phyloP scores from a whole-genome alignment of 1,140 invertebrate species.

The Drosophila kikkawai region DNA sequence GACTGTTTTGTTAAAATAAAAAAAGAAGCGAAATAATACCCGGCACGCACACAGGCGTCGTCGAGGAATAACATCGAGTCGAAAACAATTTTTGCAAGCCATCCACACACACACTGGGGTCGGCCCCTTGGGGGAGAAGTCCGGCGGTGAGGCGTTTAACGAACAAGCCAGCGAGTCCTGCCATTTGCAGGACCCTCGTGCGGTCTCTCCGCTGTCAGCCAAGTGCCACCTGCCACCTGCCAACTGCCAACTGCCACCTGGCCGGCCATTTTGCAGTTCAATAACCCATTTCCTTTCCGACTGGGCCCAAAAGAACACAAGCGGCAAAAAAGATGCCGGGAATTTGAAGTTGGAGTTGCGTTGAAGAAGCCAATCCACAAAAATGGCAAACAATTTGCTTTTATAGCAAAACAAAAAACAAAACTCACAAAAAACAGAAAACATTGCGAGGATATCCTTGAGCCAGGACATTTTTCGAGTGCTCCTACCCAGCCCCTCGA shows the following conservation, averaged over 20 bases:
- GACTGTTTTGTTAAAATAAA: slow-evolving; percentile 45
- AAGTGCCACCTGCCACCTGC: slow-evolving; percentile 30
- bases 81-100: slow-evolving; percentile 52
- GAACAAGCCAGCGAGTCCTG: slow-evolving; percentile 35
- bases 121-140: slow-evolving; percentile 29
- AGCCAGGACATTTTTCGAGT: slow-evolving; percentile 30
- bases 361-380: slow-evolving; percentile 56
- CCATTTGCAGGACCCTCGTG: slow-evolving; percentile 45
- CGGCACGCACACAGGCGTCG: slow-evolving; percentile 32
- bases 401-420: slow-evolving; percentile 64
- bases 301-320: slow-evolving; percentile 12
- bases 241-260: slow-evolving; percentile 9
- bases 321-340: slow-evolving; percentile 15
- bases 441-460: slow-evolving; percentile 54
- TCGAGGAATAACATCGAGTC: slow-evolving; percentile 10
- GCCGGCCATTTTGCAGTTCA: slow-evolving; percentile 64
- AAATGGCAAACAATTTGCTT: slow-evolving; percentile 76
- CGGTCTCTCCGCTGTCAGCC: slow-evolving; percentile 34
- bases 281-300: slow-evolving; percentile 54
- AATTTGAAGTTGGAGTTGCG: slow-evolving; percentile 29
- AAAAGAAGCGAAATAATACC: slow-evolving; percentile 16
- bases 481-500: not conserved
- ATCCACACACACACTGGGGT: not conserved
- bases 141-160: slow-evolving; percentile 46
- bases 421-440: slow-evolving; percentile 30